These are phyloP conservation scores for Pseudoatta argentina DNA, from an alignment of 1,140 invertebrate genomes.

Conservation along the genomic window DNA sequence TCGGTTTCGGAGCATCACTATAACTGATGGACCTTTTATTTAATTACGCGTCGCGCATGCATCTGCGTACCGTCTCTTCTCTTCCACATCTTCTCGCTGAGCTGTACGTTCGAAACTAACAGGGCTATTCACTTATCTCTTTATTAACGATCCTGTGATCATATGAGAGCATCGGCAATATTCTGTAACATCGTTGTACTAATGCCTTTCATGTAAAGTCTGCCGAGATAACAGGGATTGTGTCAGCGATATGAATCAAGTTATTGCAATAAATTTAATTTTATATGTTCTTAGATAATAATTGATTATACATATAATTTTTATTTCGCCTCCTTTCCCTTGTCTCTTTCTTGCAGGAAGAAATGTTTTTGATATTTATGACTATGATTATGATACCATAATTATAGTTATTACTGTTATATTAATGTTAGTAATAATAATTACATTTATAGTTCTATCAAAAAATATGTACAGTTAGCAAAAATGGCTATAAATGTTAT, in stretches of 20 bases:
- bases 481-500: too few relatives aligned
- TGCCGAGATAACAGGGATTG: not conserved
- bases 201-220: not conserved
- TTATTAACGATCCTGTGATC: constrained; percentile 47
- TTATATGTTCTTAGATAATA: not conserved
- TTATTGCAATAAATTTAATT: not conserved
- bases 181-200: not conserved
- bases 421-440: too few relatives aligned
- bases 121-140: constrained; percentile 56
- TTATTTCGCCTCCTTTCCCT: not conserved
- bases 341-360: too few relatives aligned
- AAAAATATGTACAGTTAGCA: too few relatives aligned
- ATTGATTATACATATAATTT: not conserved
- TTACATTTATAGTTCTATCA: too few relatives aligned
- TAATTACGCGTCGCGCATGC: constrained; percentile 73
- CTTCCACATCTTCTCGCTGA: constrained; percentile 17
- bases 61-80: constrained; percentile 68
- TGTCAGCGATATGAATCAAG: not conserved
- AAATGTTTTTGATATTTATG: too few relatives aligned
- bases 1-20: constrained; percentile 71
- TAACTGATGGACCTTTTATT: constrained; percentile 79
- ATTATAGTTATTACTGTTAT: too few relatives aligned
- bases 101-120: constrained; percentile 56
- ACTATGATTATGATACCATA: too few relatives aligned
- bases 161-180: constrained; percentile 50